A percentile compares a stretch with the other conserved stretches of the same genome.
Evolutionary conservation across 2,888 invertebrate genomes (phyloP).

Genomic region (Lithophane semibrunnea): DNA sequence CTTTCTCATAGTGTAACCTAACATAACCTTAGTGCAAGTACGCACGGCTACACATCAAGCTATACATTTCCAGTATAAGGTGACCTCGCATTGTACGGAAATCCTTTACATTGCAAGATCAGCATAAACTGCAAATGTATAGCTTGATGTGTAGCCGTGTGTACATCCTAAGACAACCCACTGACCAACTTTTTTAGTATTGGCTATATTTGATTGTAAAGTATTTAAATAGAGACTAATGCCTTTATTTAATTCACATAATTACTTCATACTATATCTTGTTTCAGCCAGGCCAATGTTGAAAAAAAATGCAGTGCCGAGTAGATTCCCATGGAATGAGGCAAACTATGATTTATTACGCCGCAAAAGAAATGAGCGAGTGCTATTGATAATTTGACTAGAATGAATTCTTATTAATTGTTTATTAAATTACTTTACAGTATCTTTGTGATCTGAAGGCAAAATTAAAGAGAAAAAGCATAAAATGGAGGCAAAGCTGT

Average conservation of each 20-base stretch:
- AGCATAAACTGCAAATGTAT: no score
- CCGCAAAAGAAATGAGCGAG: background rate
- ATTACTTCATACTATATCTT: background rate
- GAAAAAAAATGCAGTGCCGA: background rate
- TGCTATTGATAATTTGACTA: background rate
- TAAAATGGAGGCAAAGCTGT: slow-evolving; percentile 61
- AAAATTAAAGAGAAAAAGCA: slow-evolving; percentile 58
- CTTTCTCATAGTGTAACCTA: background rate
- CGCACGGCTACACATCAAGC: no score
- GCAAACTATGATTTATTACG: background rate
- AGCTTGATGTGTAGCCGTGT: no score
- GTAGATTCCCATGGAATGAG: slow-evolving; percentile 2
- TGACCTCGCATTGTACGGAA: no score
- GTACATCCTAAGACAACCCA: no score
- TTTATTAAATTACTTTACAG: slow-evolving; percentile 46
- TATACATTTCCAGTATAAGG: no score
- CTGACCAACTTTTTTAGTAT: background rate
- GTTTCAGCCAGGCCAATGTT: slow-evolving; percentile 2
- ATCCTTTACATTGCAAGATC: no score
- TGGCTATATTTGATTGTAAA: background rate
- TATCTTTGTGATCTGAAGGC: slow-evolving; percentile 62
- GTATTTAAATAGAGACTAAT: background rate
- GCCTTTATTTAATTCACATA: background rate
- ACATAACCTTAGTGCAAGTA: background rate
- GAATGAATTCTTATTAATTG: background rate